Evolutionary conservation across 2,113 vertebrate species (phyloP).

Genomic region (Alaudala cheleensis): DNA sequence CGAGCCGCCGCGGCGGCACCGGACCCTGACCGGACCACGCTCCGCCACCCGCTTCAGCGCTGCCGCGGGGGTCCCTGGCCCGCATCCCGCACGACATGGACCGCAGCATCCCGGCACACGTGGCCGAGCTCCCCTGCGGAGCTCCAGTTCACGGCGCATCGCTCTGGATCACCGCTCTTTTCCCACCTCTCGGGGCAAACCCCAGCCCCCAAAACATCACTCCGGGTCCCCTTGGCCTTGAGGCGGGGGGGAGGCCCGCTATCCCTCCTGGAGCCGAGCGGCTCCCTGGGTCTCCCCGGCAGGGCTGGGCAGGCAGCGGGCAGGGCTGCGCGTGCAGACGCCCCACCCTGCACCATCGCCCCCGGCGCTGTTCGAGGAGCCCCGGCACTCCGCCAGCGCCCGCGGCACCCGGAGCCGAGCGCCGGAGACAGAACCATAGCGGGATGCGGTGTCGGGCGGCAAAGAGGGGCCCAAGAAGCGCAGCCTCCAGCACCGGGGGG

Average conservation of each 20-base stretch:
- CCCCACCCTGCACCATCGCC: not conserved
- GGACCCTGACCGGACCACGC: not conserved
- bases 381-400: not conserved
- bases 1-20: not conserved
- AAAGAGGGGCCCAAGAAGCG: not conserved
- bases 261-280: rapidly evolving
- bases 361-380: not conserved
- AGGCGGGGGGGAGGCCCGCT: rapidly evolving
- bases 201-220: not conserved
- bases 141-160: not conserved
- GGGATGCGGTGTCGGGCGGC: rapidly evolving
- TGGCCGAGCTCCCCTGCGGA: rapidly evolving
- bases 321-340: not conserved
- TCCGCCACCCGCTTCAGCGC: rapidly evolving
- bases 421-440: rapidly evolving
- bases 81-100: rapidly evolving
- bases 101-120: not conserved
- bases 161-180: not conserved
- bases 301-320: constrained; percentile 25
- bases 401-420: not conserved
- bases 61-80: too few species aligned
- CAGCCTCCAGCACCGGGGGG: not conserved
- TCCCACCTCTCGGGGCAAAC: not conserved
- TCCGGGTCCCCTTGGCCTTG: rapidly evolving
- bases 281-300: not conserved